Percentiles rank a stretch among this genome's conserved stretches.
Evolutionary conservation across 2,888 invertebrate genomes (phyloP).

Genomic region (Arenicola marina): DNA sequence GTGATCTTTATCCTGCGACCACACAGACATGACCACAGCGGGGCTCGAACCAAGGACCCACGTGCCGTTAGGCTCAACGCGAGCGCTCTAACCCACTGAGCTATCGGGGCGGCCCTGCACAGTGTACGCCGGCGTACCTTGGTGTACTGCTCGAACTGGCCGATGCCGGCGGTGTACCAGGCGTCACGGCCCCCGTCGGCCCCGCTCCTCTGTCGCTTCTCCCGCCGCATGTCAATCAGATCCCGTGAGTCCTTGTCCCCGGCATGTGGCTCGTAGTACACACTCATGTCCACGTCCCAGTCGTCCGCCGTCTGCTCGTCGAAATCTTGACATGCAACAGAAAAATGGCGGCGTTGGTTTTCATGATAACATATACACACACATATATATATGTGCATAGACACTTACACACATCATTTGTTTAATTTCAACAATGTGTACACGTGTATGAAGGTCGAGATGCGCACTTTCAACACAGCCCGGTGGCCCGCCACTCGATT

Average conservation of each 20-base stretch:
- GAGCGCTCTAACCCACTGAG: no score
- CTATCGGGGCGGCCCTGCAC: no score
- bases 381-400: not conserved
- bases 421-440: no score
- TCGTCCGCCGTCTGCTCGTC: slow-evolving; percentile 67
- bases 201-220: slow-evolving; percentile 37
- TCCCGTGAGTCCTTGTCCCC: slow-evolving; percentile 64
- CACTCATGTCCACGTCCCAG: slow-evolving; percentile 67
- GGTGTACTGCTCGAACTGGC: slow-evolving; percentile 63
- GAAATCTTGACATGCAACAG: slow-evolving; percentile 54
- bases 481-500: no score
- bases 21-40: no score
- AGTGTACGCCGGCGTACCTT: slow-evolving; percentile 41
- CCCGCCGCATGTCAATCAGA: slow-evolving; percentile 61
- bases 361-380: not conserved
- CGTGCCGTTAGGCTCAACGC: no score
- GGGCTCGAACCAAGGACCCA: no score
- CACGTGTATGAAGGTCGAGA: no score
- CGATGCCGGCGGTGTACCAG: slow-evolving; percentile 41
- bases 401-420: no score
- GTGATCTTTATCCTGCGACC: no score
- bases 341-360: no score
- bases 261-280: slow-evolving; percentile 63
- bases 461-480: no score
- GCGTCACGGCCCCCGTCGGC: not conserved